Evolutionary conservation across 2,113 vertebrate genomes (phyloP), one percentile per base, ranked within the genome.

Genomic region (Pelecanoides urinatrix): DNA sequence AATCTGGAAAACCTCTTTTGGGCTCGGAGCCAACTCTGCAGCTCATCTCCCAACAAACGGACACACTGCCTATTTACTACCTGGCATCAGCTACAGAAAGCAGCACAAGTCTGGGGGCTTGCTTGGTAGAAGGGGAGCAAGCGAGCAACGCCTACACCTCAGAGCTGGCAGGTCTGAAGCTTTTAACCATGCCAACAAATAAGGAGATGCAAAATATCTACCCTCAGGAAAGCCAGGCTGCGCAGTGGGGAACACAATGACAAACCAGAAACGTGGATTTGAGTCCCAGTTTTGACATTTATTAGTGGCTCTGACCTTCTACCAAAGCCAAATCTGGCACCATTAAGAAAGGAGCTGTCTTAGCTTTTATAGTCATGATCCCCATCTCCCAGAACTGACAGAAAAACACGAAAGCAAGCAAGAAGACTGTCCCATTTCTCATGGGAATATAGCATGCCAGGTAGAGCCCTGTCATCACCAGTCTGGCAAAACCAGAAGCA

Each of bases 141-240:
- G 25, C 2, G 8, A 95, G 9, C 29, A 95, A 49, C 0, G 1
- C 34, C 3, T 1, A 27, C 0, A 0, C 32, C 32, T 42, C 40
- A 58, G 40, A 61, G 34, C 26, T 91, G 59, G 62, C n/a, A 82
- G 40, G 19, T 36, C 49, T 79, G 52, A 85, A 72, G 27, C 34
- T 80, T 86, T 66, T 32, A 86, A 80, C 42, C 45, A 23, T 10
- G 67, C 9, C 67, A 77, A 42, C 12, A 66, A n/a, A 55, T 34
- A 29, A 62, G 20, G 53, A 58, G 29, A 63, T 44, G 29, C 25
- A 63, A 88, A 84, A 40, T 44, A 59, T 2, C 65, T 70, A 52
- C 21, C 32, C 61, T n/a, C 55, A 47, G n/a, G 26, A 55, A 70
- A 88, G 25, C 32, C 82, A 56, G n/a, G 40, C 44, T 72, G 80